These are phyloP conservation scores for Alligator mississippiensis DNA, from an alignment of 2,113 vertebrate species.

Conservation along the genomic window DNA sequence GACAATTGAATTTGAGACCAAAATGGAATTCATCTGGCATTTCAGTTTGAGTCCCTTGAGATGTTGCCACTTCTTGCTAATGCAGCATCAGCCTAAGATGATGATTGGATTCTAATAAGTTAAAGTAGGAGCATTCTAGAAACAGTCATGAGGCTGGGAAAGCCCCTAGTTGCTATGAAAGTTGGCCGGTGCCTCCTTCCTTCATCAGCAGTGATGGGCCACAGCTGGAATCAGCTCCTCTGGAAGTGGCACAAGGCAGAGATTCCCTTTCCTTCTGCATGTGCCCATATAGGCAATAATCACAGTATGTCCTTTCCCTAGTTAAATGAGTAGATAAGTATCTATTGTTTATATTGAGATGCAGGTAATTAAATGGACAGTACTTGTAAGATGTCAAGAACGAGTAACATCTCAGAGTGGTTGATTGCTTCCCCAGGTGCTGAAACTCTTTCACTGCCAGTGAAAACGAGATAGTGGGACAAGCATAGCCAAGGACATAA, in stretches of 20 bases:
- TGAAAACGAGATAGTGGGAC: too few relatives aligned
- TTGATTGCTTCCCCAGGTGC: too few relatives aligned
- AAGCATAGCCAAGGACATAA: too few relatives aligned
- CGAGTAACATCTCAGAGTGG: background rate
- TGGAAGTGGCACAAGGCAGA: background rate
- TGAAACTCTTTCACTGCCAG: background rate
- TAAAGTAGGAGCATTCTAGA: background rate
- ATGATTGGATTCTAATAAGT: background rate
- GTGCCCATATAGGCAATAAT: too few relatives aligned
- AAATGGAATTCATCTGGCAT: background rate
- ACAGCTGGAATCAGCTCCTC: background rate
- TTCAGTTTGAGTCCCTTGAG: background rate
- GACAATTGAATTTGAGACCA: background rate
- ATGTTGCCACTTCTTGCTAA: background rate
- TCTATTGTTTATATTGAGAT: background rate
- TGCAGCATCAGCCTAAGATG: background rate
- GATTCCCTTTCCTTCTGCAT: background rate
- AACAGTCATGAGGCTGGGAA: too few relatives aligned
- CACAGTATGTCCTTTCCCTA: too few relatives aligned
- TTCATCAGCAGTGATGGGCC: background rate
- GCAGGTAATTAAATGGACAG: background rate
- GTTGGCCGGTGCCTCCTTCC: background rate
- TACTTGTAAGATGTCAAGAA: background rate
- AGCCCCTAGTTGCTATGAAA: background rate
- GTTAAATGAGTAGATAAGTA: background rate